Base-by-base conservation (phyloP, 2,797 vertebrate genomes). In the Psittacula echo region DNA sequence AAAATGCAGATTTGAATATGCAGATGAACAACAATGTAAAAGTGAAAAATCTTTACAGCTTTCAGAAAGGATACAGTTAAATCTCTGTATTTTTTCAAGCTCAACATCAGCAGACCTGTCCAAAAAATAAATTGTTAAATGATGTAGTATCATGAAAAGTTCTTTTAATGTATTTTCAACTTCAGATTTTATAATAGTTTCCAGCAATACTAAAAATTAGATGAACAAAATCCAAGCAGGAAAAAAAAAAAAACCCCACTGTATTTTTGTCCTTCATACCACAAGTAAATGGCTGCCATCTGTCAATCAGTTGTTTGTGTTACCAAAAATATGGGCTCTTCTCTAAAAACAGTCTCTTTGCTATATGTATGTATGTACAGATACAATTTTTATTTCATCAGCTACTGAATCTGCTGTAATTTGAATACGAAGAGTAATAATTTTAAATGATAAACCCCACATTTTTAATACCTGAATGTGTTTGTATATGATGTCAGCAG, bases 11-110 rank as follows among this genome's bases (percentile, higher is more conserved):
- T 37, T 1, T 85, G 39, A 70, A 53, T 32, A 82, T 9, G 8
- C 15, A 67, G 13, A 64, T 74, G 22, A 89, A 54, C 5, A 66
- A 29, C 24, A 64, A 68, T 44, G 47, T 51, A 65, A 41, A 79
- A 64, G 3, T 64, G 39, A 62, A 90, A 85, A 89, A 32, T 41
- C 51, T 85, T 56, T 26, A 67, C 11, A 41, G 37, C 16, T 85
- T 45, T 81, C 62, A 85, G 54, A 96, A 98, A 98, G 97, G 98
- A 98, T 98, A 98, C 98, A 96, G 64, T 98, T 98, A 97, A 98
- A 98, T 90, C 97, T 97, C 92, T 92, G 96, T 95, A 98, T 98
- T 96, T 98, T 98, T 94, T 98, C 20, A 21, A 98, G 97, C 91
- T 98, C 98, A 90, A 94, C 97, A 75, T 93, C 95, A 84, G 97